phyloP scores from a whole-genome alignment of 2,113 vertebrate genomes.

The Protobothrops mucrosquamatus region DNA sequence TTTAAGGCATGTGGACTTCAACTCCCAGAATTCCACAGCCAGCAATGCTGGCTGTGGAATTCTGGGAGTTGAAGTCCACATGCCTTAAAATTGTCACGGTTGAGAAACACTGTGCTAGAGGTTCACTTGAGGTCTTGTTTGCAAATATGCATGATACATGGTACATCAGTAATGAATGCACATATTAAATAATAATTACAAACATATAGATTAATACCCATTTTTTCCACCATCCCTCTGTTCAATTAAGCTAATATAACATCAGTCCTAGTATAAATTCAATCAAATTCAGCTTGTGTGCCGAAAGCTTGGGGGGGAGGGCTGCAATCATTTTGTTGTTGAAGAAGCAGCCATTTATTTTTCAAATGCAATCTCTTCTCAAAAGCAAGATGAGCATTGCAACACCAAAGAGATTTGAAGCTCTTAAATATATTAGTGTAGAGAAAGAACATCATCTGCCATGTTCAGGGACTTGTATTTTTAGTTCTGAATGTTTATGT shows the following conservation, averaged over 20 bases:
- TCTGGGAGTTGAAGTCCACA: too few relatives aligned
- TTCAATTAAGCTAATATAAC: neutral
- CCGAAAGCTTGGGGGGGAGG: too few relatives aligned
- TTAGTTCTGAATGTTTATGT: neutral
- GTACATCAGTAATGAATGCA: neutral
- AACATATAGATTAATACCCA: neutral
- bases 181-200: neutral
- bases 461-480: neutral
- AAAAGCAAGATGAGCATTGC: neutral
- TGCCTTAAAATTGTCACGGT: too few relatives aligned
- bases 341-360: too few relatives aligned
- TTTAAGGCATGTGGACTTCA: too few relatives aligned
- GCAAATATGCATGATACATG: neutral
- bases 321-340: too few relatives aligned
- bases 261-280: neutral
- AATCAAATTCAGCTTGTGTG: neutral
- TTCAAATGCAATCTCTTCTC: neutral
- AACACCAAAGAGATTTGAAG: neutral
- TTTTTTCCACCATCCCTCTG: neutral
- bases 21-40: too few relatives aligned
- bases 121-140: neutral
- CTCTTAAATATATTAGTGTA: neutral
- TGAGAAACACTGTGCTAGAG: neutral
- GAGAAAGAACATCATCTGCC: neutral
- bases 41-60: too few relatives aligned